phyloP scores from a whole-genome alignment of 2,888 invertebrate genomes.

The Spicauda simplicius region DNA sequence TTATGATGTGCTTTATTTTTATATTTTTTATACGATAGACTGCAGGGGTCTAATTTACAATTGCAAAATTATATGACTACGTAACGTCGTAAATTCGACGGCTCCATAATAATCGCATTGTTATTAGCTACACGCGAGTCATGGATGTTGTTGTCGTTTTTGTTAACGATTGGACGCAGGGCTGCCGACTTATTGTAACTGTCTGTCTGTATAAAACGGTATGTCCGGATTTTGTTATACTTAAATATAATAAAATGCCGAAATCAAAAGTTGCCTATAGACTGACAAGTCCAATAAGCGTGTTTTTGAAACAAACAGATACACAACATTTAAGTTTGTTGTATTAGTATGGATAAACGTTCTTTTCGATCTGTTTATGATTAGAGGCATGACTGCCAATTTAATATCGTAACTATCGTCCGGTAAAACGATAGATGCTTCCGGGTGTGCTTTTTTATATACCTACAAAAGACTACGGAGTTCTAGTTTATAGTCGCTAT shows the following conservation, averaged over 20 bases:
- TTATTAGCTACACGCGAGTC: slow-evolving; percentile 32
- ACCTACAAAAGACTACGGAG: too few species aligned
- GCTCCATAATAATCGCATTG: slow-evolving; percentile 28
- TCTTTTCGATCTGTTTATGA: slow-evolving; percentile 16
- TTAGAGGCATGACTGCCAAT: slow-evolving; percentile 11
- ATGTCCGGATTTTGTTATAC: not conserved
- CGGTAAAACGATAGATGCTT: not conserved
- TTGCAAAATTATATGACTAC: slow-evolving; percentile 10
- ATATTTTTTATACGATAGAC: too few species aligned
- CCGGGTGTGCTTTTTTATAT: not conserved
- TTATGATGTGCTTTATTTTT: not conserved
- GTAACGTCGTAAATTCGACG: slow-evolving; percentile 33
- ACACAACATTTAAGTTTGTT: too few species aligned
- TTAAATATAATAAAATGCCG: too few species aligned
- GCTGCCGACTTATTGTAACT: not conserved
- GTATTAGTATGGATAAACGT: too few species aligned
- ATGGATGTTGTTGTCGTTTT: slow-evolving; percentile 14
- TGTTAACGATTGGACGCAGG: slow-evolving; percentile 27
- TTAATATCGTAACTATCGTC: not conserved
- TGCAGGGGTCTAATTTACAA: too few species aligned
- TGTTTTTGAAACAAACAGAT: too few species aligned
- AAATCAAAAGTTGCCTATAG: too few species aligned
- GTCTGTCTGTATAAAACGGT: not conserved
- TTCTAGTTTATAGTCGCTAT: too few species aligned
- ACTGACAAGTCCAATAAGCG: too few species aligned